Percentiles rank a stretch among this genome's conserved stretches.
These are phyloP conservation scores for Pelvicachromis taeniatus DNA, from an alignment of 2,113 vertebrate genomes.

Conservation along the genomic window DNA sequence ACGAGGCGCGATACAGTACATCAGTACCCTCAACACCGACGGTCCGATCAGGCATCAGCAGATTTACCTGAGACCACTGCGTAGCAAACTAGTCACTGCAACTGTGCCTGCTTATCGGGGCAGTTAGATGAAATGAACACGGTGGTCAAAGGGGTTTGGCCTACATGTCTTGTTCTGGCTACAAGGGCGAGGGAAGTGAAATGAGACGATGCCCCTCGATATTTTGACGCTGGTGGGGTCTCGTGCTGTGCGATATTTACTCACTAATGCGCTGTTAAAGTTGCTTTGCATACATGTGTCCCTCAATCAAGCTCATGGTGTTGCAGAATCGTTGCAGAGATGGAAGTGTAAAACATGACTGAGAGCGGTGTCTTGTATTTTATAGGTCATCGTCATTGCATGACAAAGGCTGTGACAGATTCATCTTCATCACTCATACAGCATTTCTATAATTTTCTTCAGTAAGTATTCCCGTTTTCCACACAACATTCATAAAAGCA, in stretches of 20 bases:
- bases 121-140: constrained; percentile 2
- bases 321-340: constrained; percentile 24
- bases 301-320: background rate
- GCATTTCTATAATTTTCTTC: constrained; percentile 84
- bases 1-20: background rate
- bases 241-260: background rate
- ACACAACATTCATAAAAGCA: constrained; percentile 17
- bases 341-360: constrained; percentile 67
- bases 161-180: constrained; percentile 39
- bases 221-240: constrained; percentile 14
- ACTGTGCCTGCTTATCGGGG: background rate
- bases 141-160: constrained; percentile 39
- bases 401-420: constrained; percentile 89
- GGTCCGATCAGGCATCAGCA: constrained; percentile 54
- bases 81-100: constrained; percentile 4
- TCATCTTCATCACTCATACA: constrained; percentile 82
- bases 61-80: constrained; percentile 62
- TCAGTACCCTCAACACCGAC: background rate
- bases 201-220: constrained; percentile 49
- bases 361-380: constrained; percentile 89
- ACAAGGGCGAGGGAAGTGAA: constrained; percentile 42
- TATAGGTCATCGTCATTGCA: constrained; percentile 95
- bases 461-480: constrained; percentile 82
- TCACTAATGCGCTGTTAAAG: constrained; percentile 8
- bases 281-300: constrained; percentile 5